These are phyloP conservation scores for Bubalus kerabau DNA, from an alignment of 2,113 vertebrate species.

Conservation along the genomic window DNA sequence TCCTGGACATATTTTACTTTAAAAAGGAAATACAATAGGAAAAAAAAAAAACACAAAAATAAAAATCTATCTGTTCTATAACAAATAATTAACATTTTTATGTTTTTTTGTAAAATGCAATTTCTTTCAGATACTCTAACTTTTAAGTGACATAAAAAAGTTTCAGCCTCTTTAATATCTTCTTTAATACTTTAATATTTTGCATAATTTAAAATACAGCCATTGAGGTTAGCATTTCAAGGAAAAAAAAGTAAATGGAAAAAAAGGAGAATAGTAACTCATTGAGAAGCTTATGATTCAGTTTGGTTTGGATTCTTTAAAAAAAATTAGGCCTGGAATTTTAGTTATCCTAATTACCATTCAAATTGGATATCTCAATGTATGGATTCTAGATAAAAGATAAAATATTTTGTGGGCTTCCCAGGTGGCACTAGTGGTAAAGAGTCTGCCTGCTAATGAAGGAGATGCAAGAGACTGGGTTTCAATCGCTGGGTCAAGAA, in stretches of 20 bases:
- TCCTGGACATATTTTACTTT: slow-evolving; percentile 33
- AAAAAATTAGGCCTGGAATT: slow-evolving; percentile 60
- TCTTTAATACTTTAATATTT: slow-evolving; percentile 69
- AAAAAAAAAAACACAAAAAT: slow-evolving; percentile 55
- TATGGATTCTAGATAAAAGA: slow-evolving; percentile 64
- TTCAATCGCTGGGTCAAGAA: neutral
- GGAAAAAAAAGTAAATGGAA: slow-evolving; percentile 49
- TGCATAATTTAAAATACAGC: slow-evolving; percentile 78
- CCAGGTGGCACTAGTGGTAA: neutral
- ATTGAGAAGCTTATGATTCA: slow-evolving; percentile 63
- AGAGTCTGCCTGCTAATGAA: neutral
- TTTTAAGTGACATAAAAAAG: slow-evolving; percentile 72
- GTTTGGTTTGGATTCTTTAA: slow-evolving; percentile 53
- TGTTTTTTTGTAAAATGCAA: slow-evolving; percentile 76
- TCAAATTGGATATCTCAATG: slow-evolving; percentile 58
- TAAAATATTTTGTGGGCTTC: slow-evolving; percentile 55
- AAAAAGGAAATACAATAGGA: slow-evolving; percentile 45
- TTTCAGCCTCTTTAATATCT: slow-evolving; percentile 64
- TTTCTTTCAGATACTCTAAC: slow-evolving; percentile 77
- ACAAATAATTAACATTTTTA: slow-evolving; percentile 70
- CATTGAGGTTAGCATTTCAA: slow-evolving; percentile 66
- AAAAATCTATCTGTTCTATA: slow-evolving; percentile 73
- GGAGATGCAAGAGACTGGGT: neutral
- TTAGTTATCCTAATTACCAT: slow-evolving; percentile 76
- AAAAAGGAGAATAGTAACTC: slow-evolving; percentile 45